Base-by-base conservation (phyloP, 2,888 invertebrate species). In the Euproctis similis region DNA sequence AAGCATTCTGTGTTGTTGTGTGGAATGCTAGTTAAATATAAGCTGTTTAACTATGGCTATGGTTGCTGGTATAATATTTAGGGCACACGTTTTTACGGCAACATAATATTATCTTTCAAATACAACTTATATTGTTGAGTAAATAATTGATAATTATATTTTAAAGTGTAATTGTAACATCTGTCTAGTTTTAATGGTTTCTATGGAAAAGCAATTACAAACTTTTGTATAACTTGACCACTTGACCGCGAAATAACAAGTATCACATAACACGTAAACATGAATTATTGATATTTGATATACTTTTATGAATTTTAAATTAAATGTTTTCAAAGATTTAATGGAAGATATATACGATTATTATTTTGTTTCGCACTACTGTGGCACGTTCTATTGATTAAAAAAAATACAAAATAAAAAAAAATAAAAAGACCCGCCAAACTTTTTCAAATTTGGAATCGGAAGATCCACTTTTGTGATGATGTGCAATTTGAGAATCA, bases 401-500 rank as follows among this genome's bases (percentile, higher is more conserved):
- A 43, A 42, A 27, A 28, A 25, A 9, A 8, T 2, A n/a, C n/a
- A n/a, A n/a, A n/a, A n/a, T n/a, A 46, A 51, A 53, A 52, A 51
- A 48, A 40, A 34, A n/a, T n/a, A n/a, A n/a, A n/a, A n/a, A n/a
- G n/a, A n/a, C n/a, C n/a, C n/a, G n/a, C n/a, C n/a, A n/a, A n/a
- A 28, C 21, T 43, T 47, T 38, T 34, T 33, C 44, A 46, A 37
- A 53, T 55, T 51, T 34, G 58, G 56, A 69, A 72, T 75, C 75
- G 73, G 73, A 76, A 76, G 70, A 62, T 53, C 48, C 43, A 64
- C 54, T 59, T 61, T 55, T 63, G 54, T 49, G 58, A 64, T 69
- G 65, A 64, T 69, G 65, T 76, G 82, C 80, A 82, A 82, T 80
- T 78, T 76, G 81, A 82, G 81, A 77, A 65, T 67, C 63, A 73